These are phyloP conservation scores for Pseudococcus jackbeardsleyi DNA, from an alignment of 2,888 invertebrate species.

Conservation along the genomic window DNA sequence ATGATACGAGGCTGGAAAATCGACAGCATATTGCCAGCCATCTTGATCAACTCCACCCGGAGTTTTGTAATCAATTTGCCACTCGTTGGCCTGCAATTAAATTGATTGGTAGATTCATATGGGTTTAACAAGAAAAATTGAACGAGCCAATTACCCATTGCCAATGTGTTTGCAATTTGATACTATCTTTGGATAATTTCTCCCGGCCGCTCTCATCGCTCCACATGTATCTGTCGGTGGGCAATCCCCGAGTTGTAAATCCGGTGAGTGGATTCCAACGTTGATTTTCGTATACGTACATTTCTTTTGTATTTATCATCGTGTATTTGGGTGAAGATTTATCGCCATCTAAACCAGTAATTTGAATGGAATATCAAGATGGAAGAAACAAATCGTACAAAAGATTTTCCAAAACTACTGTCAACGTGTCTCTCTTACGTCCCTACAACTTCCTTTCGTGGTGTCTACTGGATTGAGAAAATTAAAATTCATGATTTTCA, in stretches of 20 bases:
- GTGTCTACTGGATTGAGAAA: no score
- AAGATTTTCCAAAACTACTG: no score
- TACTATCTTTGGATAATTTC: conserved; percentile 87
- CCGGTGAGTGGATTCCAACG: conserved; percentile 94
- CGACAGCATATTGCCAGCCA: conserved; percentile 96
- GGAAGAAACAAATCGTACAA: no score
- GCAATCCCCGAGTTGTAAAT: conserved; percentile 86
- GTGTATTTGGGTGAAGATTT: background rate
- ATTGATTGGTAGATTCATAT: background rate
- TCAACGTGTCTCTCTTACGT: no score
- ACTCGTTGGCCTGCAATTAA: conserved; percentile 76
- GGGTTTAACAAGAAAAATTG: background rate
- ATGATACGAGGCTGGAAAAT: conserved; percentile 90
- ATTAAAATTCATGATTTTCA: no score
- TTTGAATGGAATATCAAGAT: no score
- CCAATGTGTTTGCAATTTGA: conserved; percentile 88
- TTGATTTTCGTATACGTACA: conserved; percentile 94
- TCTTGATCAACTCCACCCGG: conserved; percentile 91
- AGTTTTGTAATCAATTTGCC: conserved; percentile 92
- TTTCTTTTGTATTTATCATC: conserved; percentile 88
- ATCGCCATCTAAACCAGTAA: background rate
- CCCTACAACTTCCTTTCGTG: no score
- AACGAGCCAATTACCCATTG: conserved; percentile 78
- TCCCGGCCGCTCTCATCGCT: conserved; percentile 88
- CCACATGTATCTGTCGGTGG: conserved; percentile 92